Conservation (phyloP, 2,888 invertebrate genomes). For the Teleogryllus oceanicus region DNA sequence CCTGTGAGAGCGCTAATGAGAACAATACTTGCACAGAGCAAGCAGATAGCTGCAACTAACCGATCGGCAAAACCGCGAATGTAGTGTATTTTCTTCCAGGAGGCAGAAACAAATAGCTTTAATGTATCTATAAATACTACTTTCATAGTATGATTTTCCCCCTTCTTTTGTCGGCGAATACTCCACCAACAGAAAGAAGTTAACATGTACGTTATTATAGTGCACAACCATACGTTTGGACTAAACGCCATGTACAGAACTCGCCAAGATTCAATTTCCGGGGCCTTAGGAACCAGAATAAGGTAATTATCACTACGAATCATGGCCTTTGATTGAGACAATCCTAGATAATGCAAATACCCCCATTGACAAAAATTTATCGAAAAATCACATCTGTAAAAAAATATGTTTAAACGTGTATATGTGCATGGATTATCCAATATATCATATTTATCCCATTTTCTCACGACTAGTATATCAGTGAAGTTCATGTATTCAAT, state of each 20-base stretch:
- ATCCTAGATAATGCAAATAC: not conserved
- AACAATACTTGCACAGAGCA: not conserved
- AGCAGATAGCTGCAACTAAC: not conserved
- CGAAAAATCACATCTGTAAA: not conserved
- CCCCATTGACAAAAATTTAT: not conserved
- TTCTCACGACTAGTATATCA: no score
- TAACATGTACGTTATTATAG: not conserved
- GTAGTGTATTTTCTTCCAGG: not conserved
- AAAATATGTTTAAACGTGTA: not conserved
- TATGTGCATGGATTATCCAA: no score
- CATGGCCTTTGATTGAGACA: not conserved
- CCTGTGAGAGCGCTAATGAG: not conserved
- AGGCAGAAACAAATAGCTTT: not conserved
- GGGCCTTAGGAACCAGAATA: not conserved
- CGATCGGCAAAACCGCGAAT: not conserved
- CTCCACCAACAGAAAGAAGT: not conserved
- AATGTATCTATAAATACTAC: not conserved
- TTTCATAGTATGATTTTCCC: not conserved
- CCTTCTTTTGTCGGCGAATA: not conserved
- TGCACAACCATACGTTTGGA: not conserved
- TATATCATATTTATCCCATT: no score
- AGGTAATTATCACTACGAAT: not conserved
- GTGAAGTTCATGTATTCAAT: no score
- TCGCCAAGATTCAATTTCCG: not conserved
- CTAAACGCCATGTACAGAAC: not conserved